Conservation (phyloP, 1,140 invertebrate genomes). For the Magallana angulata region DNA sequence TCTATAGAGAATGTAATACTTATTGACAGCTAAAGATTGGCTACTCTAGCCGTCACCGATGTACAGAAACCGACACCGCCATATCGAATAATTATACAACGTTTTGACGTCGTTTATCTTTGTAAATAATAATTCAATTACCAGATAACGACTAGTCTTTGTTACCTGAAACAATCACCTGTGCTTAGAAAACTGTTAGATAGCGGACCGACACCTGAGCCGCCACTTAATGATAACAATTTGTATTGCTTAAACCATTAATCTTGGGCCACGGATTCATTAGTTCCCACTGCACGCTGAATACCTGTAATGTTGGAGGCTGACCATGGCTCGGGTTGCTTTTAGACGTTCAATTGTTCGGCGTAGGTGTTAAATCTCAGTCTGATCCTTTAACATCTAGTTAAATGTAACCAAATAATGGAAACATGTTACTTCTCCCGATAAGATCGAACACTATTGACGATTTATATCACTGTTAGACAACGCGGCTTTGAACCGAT, state of each 20-base stretch:
- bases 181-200: constrained; percentile 9
- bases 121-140: constrained; percentile 33
- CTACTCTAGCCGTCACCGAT: neutral
- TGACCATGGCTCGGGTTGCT: constrained; percentile 22
- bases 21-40: neutral
- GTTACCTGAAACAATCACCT: constrained; percentile 39
- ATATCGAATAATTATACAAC: constrained; percentile 27
- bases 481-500: constrained; percentile 31
- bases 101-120: constrained; percentile 24
- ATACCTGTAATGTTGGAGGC: constrained; percentile 10
- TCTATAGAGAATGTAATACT: neutral
- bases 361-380: constrained; percentile 39
- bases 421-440: constrained; percentile 33
- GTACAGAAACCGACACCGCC: neutral
- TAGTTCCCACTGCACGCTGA: constrained; percentile 26
- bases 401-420: constrained; percentile 46
- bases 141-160: constrained; percentile 20
- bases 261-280: constrained; percentile 23
- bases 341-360: neutral
- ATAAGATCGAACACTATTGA: constrained; percentile 41
- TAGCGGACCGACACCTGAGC: constrained; percentile 25
- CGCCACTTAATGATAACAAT: constrained; percentile 42
- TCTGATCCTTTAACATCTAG: constrained; percentile 28
- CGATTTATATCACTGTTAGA: constrained; percentile 35
- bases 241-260: constrained; percentile 26